Base-by-base conservation (phyloP, 2,888 invertebrate species). In the Balanococcus diminutus region DNA sequence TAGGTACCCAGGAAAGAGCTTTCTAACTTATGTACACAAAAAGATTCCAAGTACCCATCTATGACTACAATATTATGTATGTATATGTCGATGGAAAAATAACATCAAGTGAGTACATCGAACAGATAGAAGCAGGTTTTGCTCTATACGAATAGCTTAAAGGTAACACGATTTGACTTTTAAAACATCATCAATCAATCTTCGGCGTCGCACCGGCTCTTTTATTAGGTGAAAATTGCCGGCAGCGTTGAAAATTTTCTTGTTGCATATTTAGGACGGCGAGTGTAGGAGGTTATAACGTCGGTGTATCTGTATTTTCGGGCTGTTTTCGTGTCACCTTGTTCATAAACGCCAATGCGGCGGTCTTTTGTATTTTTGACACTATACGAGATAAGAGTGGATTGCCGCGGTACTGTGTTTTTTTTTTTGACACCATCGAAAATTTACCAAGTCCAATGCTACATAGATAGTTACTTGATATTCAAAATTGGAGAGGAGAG, bases 111-210 rank as follows among this genome's bases (percentile, higher is more conserved):
- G 42, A 42, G 42, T 16, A 42, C 42, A n/a, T n/a, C 31, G 72
- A 4, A 19, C 19, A n/a, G 32, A n/a, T n/a, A n/a, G n/a, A n/a
- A n/a, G n/a, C n/a, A n/a, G n/a, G 51, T 42, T 5, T 36, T 22
- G 2, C 22, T 39, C n/a, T n/a, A n/a, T n/a, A n/a, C n/a, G n/a
- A n/a, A 81, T 81, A 25, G 81, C 81, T 82, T 82, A 25, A 42
- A 39, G 81, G 39, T 46, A 46, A 82, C 81, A 42, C 81, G 81
- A 82, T 82, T 82, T 82, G 81, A 82, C 81, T 82, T 82, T 42
- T 51, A 82, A 82, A 82, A 82, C 36, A 82, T 82, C 81, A 82
- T 82, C 81, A 82, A 82, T 82, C 81, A 82, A 82, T 82, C 46
- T 82, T 82, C n/a, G n/a, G n/a, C n/a, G n/a, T 82, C 22, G 14